A percentile compares a stretch with the other conserved stretches of the same genome.
Evolutionary conservation across 1,140 invertebrate species (phyloP).

Genomic region (Cylas formicarius): DNA sequence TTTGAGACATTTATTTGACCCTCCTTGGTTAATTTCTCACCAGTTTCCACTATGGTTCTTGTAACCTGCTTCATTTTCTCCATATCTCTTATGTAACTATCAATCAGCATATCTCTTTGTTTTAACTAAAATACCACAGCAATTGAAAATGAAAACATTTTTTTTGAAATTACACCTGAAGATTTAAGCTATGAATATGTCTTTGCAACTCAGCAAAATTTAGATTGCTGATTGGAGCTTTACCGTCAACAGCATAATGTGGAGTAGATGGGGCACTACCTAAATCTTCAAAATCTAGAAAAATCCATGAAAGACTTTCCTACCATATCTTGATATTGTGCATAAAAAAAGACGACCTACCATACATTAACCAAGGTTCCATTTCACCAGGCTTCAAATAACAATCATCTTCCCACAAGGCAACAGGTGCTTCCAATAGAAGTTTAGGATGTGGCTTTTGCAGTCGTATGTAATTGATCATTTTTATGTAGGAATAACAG

Average conservation of each 20-base stretch:
- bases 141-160: slow-evolving; percentile 14
- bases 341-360: slow-evolving; percentile 49
- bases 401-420: slow-evolving; percentile 66
- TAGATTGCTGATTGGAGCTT: slow-evolving; percentile 38
- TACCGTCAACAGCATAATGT: slow-evolving; percentile 41
- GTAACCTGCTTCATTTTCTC: slow-evolving; percentile 55
- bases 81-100: slow-evolving; percentile 56
- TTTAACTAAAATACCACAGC: slow-evolving; percentile 45
- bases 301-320: slow-evolving; percentile 4
- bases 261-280: slow-evolving; percentile 40
- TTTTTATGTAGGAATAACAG: slow-evolving; percentile 77
- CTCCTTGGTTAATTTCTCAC: slow-evolving; percentile 35
- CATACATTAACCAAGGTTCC: slow-evolving; percentile 80
- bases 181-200: slow-evolving; percentile 36
- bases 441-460: slow-evolving; percentile 52
- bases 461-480: slow-evolving; percentile 78
- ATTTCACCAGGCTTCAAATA: slow-evolving; percentile 74
- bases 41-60: slow-evolving; percentile 42
- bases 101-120: slow-evolving; percentile 48
- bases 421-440: slow-evolving; percentile 46
- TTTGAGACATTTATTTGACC: slow-evolving; percentile 45
- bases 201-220: slow-evolving; percentile 38
- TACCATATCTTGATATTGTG: background rate
- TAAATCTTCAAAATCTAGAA: slow-evolving; percentile 42
- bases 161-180: slow-evolving; percentile 27